Conservation (phyloP, 2,797 vertebrate genomes). For the Pteropus rufus region DNA sequence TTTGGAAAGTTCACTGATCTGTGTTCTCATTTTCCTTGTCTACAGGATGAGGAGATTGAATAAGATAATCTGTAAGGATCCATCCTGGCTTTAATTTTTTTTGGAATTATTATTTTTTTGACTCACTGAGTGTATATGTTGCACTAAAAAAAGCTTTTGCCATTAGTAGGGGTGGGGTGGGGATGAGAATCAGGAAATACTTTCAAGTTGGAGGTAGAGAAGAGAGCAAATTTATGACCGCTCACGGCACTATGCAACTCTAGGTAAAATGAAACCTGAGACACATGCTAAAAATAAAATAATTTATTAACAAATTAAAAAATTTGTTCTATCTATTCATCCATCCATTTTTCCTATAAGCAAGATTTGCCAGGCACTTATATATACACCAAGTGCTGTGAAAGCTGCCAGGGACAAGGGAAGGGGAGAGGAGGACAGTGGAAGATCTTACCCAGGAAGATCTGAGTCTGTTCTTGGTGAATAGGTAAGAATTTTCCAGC, state of each 20-base stretch:
- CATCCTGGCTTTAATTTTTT: neutral
- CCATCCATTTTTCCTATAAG: neutral
- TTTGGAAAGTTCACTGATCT: neutral
- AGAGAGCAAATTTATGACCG: neutral
- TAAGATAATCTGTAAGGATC: neutral
- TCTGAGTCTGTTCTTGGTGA: neutral
- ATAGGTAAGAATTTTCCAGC: neutral
- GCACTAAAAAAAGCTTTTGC: neutral
- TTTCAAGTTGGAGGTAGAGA: neutral
- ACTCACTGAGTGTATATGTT: neutral
- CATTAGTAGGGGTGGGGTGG: neutral
- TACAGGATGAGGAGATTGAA: neutral
- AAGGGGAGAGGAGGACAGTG: neutral
- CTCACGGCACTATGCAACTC: neutral
- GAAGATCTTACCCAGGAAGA: neutral
- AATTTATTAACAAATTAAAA: neutral
- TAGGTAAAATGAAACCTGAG: neutral
- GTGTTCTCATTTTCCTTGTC: neutral
- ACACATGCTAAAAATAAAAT: neutral
- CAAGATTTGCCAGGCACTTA: neutral
- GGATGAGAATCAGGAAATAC: neutral
- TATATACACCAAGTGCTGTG: too few relatives aligned
- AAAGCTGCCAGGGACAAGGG: neutral
- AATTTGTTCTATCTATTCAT: neutral
- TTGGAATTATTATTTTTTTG: neutral